Percentiles rank a stretch among this genome's conserved stretches.
These are phyloP conservation scores for Oligia fasciuncula DNA, from an alignment of 2,888 invertebrate genomes.

Conservation along the genomic window DNA sequence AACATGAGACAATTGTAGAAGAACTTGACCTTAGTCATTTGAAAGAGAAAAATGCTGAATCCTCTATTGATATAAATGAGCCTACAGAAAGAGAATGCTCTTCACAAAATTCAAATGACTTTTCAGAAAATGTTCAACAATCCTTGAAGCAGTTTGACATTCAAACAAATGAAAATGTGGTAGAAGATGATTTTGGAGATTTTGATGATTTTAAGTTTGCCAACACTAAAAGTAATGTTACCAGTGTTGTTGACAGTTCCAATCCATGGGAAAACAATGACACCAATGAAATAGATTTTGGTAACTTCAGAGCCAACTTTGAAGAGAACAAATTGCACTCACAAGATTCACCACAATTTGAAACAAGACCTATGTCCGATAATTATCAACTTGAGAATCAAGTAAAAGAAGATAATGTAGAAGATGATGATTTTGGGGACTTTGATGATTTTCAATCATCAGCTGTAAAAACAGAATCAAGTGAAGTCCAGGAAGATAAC, in stretches of 20 bases:
- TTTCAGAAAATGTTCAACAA: slow-evolving; percentile 25
- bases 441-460: slow-evolving; percentile 89
- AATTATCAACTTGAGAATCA: slow-evolving; percentile 54
- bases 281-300: slow-evolving; percentile 74
- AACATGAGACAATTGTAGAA: slow-evolving; percentile 14
- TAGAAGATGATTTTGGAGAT: slow-evolving; percentile 87
- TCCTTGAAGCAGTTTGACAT: slow-evolving; percentile 18
- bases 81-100: slow-evolving; percentile 13
- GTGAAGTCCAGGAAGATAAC: slow-evolving; percentile 53
- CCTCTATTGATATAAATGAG: slow-evolving; percentile 20
- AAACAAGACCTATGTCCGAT: slow-evolving; percentile 37
- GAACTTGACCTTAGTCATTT: slow-evolving; percentile 21
- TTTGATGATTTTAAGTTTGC: slow-evolving; percentile 89
- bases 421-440: slow-evolving; percentile 90
- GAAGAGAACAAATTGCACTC: slow-evolving; percentile 65
- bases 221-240: slow-evolving; percentile 66
- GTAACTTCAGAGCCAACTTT: slow-evolving; percentile 83
- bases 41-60: slow-evolving; percentile 28
- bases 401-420: slow-evolving; percentile 58
- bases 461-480: slow-evolving; percentile 54
- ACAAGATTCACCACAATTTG: slow-evolving; percentile 34
- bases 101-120: slow-evolving; percentile 23
- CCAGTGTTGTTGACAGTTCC: slow-evolving; percentile 68
- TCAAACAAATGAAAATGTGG: slow-evolving; percentile 46
- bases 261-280: slow-evolving; percentile 83